These are phyloP conservation scores for Salvator merianae DNA, from an alignment of 2,113 vertebrate species.

Conservation along the genomic window DNA sequence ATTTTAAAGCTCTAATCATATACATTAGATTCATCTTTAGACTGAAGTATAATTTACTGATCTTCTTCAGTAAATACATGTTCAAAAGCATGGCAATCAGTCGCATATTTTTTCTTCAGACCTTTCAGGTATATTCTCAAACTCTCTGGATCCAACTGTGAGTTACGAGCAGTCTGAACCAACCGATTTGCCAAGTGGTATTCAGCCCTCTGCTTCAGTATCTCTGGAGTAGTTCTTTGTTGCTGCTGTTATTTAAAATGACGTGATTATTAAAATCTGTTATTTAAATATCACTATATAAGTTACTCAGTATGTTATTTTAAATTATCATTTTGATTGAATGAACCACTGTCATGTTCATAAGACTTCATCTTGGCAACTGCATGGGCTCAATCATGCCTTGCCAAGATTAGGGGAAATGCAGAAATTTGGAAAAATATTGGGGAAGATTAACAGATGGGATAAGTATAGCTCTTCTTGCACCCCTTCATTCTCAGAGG, in stretches of 20 bases:
- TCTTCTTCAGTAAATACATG: constrained; percentile 37
- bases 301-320: neutral
- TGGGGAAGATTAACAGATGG: too few relatives aligned
- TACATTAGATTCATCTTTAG: constrained; percentile 3
- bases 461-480: neutral
- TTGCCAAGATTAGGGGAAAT: neutral
- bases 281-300: neutral
- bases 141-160: constrained; percentile 85
- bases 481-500: too few relatives aligned
- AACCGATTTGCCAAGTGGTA: constrained; percentile 87
- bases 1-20: neutral
- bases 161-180: constrained; percentile 89
- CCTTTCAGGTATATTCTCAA: constrained; percentile 87
- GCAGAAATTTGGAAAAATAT: neutral
- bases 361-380: neutral
- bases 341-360: neutral
- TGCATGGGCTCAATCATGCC: neutral
- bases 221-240: constrained; percentile 82
- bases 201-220: constrained; percentile 77
- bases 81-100: constrained; percentile 65
- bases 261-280: constrained; percentile 41
- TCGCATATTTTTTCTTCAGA: constrained; percentile 85
- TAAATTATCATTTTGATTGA: neutral
- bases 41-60: neutral
- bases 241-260: constrained; percentile 77